Base-by-base conservation (phyloP, 2,888 invertebrate genomes). In the Agrotis ipsilon region DNA sequence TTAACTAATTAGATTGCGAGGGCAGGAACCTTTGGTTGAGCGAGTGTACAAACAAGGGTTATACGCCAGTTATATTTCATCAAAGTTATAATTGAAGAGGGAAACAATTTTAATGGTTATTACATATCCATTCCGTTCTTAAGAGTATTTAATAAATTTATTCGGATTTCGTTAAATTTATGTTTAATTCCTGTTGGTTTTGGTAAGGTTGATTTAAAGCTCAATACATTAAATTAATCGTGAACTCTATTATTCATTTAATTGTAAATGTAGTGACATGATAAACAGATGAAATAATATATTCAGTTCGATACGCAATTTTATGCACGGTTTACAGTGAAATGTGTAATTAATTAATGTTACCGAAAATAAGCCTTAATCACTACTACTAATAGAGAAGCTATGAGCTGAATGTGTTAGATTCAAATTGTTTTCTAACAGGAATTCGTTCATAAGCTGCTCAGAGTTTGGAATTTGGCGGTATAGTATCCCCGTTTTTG, bases 61-160 rank as follows among this genome's bases (percentile, higher is more conserved):
- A 54, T n/a, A 45, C 48, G 45, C 45, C 46, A 52, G 60, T 76
- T 76, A 68, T 76, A 63, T 80, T 80, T 67, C 45, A 67, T 61
- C 60, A 70, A 80, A 80, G 67, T 70, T 70, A 67, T 75, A 76
- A 70, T 80, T 67, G 46, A 75, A 63, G 46, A 48, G 24, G 68
- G 62, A 62, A 69, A 75, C 51, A 62, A 65, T 63, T 68, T 64
- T 68, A 80, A 64, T 58, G 55, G 45, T 80, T 55, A 60, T 60
- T 67, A 64, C 51, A 27, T 54, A 55, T 49, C 19, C 43, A 54
- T 58, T 43, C 13, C 21, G 18, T 70, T 75, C 69, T 66, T 69
- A 63, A 46, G 27, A 57, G 43, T 48, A 27, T 61, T 75, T 58
- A 65, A 57, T 61, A 1, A 27, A 61, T 68, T 67, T 43, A 62